Percentiles rank a stretch among this genome's conserved stretches.
Conservation (phyloP, 2,888 invertebrate species). For the Caenorhabditis zanzibari region DNA sequence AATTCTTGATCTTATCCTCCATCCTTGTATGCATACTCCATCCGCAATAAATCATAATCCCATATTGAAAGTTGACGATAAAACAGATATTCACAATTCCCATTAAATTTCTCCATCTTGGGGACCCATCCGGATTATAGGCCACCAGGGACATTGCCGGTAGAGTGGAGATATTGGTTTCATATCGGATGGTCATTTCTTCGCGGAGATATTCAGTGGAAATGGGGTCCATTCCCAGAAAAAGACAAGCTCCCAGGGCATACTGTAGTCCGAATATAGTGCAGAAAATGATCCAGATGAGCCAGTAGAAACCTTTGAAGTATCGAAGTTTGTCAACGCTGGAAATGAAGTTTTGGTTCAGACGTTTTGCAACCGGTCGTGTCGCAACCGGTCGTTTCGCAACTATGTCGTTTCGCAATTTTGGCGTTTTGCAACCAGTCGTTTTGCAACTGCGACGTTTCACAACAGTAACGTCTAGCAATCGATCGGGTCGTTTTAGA, state of each 20-base stretch:
- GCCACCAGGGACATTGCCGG: conserved; percentile 25
- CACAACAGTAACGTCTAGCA: too few relatives aligned
- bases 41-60: conserved; percentile 37
- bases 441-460: too few relatives aligned
- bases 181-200: conserved; percentile 1
- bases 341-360: too few relatives aligned
- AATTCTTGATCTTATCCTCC: conserved; percentile 22
- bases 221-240: neutral
- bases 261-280: conserved; percentile 18
- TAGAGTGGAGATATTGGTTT: neutral
- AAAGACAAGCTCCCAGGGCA: conserved; percentile 21
- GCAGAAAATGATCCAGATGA: conserved; percentile 17
- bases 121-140: conserved; percentile 2
- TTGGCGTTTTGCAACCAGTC: too few relatives aligned
- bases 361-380: too few relatives aligned
- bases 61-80: conserved; percentile 32
- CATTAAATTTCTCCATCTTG: conserved; percentile 11
- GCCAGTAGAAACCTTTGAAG: conserved; percentile 7
- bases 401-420: too few relatives aligned
- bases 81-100: conserved; percentile 18
- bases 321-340: conserved; percentile 10
- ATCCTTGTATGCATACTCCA: conserved; percentile 19
- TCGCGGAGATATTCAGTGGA: conserved; percentile 19
- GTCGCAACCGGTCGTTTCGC: too few relatives aligned
- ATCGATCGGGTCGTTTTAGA: too few relatives aligned